Evolutionary conservation across 2,113 vertebrate genomes (phyloP), one percentile per base, ranked within the genome.

Genomic region (Struthio camelus): DNA sequence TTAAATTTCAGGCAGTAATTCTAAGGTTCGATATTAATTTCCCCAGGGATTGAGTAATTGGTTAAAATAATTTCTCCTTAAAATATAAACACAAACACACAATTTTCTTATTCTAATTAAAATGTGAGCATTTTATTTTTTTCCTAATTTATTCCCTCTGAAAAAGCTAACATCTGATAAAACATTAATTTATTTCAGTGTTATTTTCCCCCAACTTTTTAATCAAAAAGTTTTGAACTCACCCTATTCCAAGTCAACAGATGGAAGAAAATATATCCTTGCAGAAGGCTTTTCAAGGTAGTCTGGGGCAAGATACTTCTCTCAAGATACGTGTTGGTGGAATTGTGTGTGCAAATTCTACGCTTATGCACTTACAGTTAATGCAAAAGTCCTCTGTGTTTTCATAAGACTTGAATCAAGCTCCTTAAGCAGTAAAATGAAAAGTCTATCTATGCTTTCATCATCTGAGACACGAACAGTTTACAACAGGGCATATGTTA

Each of bases 31-130:
- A 54, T 50, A 65, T 71, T 92, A 81, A 96, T 95, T 92, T 97
- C 82, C 64, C 70, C 34, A 36, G 40, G 69, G 30, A 17, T 6
- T 88, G 78, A 9, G 28, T 92, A 85, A 90, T 23, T 54, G 25
- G 30, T 94, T 90, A 94, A 93, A 94, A 96, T 51, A 61, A 81
- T 95, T 85, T 88, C 22, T 83, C 46, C n/a, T 93, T 82, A 90
- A 96, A 95, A 71, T 83, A 80, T 46, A 89, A 73, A 22, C 20
- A 88, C 11, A 94, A 94, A 84, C 2, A 2, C 14, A 90, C 7
- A 30, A n/a, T 80, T 89, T 83, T 81, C 8, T 76, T 34, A 30
- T 80, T 78, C 65, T 93, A 93, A 96, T 94, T 96, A 94, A 97
- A 94, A 80, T 81, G 34, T 56, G 10, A 88, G 18, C 30, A 92